Base-by-base conservation (phyloP, 1,140 invertebrate species). In the Euura saliciscinereae region DNA sequence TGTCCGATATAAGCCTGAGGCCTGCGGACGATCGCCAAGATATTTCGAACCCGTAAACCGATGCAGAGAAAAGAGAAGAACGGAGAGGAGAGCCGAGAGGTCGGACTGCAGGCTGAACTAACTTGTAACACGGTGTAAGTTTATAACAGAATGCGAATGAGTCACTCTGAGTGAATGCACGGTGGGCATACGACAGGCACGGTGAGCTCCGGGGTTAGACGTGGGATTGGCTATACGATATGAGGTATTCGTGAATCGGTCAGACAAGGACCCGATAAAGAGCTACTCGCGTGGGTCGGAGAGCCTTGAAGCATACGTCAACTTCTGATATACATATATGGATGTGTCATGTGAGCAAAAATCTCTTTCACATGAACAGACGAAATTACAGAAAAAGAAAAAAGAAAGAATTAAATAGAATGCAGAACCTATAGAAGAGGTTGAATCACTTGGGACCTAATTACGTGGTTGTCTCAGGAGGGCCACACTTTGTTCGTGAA, bases 61-160 rank as follows among this genome's bases (percentile, higher is more conserved):
- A 59, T 59, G 8, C 51, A n/a, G 28, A 28, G 28, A 28, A 28
- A 28, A 28, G 28, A 28, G 28, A 28, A 28, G 28, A 28, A 28
- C 1, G 28, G 28, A 28, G 28, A 28, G 28, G 28, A 28, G 28
- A 28, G 13, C 13, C 8, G 51, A n/a, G 51, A 59, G 51, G 51
- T 59, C 51, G 51, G 13, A 8, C 51, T 59, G 51, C 51, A 59
- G 13, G 51, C 51, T n/a, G 13, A n/a, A 59, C 8, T 8, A 59
- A 59, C 51, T 59, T n/a, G 51, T n/a, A 4, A 8, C 6, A 28
- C 28, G 28, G 28, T 28, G 51, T 59, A 59, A 59, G 51, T 6
- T n/a, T n/a, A 59, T 28, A 28, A 59, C 51, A 59, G 51, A 59
- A 59, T 59, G 10, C 51, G 51, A 59, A 59, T 59, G 51, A 59